phyloP scores from a whole-genome alignment of 2,888 invertebrate species.

The Parnassius apollo region DNA sequence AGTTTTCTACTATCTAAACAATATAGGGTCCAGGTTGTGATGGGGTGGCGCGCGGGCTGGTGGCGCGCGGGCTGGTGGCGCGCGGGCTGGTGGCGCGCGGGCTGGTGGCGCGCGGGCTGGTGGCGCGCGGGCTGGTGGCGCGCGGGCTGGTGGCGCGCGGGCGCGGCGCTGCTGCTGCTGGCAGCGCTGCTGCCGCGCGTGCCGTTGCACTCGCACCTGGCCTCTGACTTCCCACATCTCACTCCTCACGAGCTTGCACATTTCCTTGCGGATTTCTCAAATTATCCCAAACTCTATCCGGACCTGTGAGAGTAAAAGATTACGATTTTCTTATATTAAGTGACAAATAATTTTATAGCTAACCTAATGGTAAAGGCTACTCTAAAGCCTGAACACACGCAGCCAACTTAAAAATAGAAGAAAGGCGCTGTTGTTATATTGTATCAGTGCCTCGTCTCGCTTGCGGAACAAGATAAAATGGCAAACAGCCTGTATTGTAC shows the following conservation, averaged over 20 bases:
- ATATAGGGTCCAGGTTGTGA: no score
- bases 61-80: not conserved
- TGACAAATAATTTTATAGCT: no score
- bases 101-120: not conserved
- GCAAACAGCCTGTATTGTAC: no score
- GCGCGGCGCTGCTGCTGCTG: slow-evolving; percentile 3
- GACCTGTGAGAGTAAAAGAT: slow-evolving; percentile 31
- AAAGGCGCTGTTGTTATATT: no score
- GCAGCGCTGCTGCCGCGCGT: slow-evolving; percentile 31
- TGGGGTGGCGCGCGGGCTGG: not conserved
- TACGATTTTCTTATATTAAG: no score
- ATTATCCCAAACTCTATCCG: slow-evolving; percentile 41
- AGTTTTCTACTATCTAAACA: no score
- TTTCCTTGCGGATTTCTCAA: slow-evolving; percentile 55
- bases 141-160: not conserved
- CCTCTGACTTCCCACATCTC: slow-evolving; percentile 31
- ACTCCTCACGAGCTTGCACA: slow-evolving; percentile 42
- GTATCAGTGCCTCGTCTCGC: no score
- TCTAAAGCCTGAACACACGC: no score
- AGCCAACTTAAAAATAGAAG: no score
- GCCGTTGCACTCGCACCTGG: slow-evolving; percentile 29
- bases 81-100: not conserved
- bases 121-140: not conserved
- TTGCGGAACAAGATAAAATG: no score
- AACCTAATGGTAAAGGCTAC: no score